Conservation (phyloP, 1,140 invertebrate genomes). For the Scylla paramamosain region DNA sequence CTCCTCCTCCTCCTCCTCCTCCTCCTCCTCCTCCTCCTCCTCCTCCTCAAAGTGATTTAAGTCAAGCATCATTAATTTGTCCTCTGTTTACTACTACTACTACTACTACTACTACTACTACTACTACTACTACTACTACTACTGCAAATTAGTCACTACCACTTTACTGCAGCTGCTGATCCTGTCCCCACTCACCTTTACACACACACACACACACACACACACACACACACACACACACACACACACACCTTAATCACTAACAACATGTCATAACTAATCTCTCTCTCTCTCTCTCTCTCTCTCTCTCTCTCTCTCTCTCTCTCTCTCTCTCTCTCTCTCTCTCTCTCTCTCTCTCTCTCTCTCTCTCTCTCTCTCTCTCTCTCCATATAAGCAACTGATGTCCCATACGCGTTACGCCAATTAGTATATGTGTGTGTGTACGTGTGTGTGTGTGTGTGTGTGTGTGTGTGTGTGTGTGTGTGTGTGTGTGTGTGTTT, state of each 20-base stretch:
- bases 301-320: background rate
- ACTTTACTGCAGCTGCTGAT: too few species aligned
- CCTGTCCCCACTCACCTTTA: too few species aligned
- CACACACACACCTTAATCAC: background rate
- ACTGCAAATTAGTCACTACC: background rate
- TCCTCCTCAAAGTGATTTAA: too few species aligned
- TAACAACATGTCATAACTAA: background rate
- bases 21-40: too few species aligned
- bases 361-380: too few species aligned
- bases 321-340: background rate
- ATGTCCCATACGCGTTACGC: too few species aligned
- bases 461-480: slow-evolving; percentile 43
- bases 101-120: slow-evolving; percentile 15
- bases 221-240: background rate
- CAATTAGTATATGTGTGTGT: background rate
- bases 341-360: background rate
- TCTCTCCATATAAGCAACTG: too few species aligned
- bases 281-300: too few species aligned
- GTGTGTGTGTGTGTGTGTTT: background rate
- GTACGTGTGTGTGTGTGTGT: slow-evolving; percentile 36
- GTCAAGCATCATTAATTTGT: too few species aligned
- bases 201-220: too few species aligned
- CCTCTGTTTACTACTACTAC: background rate
- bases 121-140: slow-evolving; percentile 23
- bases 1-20: too few species aligned